Conservation (phyloP, 2,797 vertebrate species). For the Sphenodon punctatus region DNA sequence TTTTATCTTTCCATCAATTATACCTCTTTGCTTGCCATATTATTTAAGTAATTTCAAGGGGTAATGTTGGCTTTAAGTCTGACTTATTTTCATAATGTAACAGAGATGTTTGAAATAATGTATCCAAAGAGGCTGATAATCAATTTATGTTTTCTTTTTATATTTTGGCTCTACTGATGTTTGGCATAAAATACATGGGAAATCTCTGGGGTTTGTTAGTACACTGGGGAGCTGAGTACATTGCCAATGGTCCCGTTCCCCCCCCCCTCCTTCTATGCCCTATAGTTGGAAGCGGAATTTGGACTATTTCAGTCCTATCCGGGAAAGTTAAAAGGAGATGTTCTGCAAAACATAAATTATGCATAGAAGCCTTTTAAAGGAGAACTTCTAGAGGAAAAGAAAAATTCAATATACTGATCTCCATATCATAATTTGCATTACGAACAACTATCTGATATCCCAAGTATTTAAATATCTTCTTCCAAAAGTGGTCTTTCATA, state of each 20-base stretch:
- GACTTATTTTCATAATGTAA: background rate
- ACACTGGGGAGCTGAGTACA: background rate
- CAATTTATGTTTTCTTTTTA: background rate
- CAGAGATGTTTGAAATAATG: background rate
- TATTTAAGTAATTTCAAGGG: background rate
- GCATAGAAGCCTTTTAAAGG: background rate
- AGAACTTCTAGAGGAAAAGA: background rate
- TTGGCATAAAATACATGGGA: background rate
- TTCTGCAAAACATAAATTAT: background rate
- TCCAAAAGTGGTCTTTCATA: background rate
- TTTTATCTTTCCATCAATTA: background rate
- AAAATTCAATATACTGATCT: background rate
- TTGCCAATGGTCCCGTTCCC: fast-evolving
- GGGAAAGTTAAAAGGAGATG: background rate
- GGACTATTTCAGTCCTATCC: background rate
- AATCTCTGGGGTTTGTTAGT: background rate
- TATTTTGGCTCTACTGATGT: background rate
- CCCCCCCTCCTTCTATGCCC: background rate
- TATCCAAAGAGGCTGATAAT: background rate
- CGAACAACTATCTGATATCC: background rate
- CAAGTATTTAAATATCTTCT: background rate
- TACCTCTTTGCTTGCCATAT: background rate
- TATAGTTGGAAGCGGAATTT: background rate
- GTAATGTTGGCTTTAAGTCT: background rate
- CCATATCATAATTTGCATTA: background rate